A percentile compares a stretch with the other conserved stretches of the same genome.
These are phyloP conservation scores for Sebastes trivittatus DNA, from an alignment of 2,797 vertebrate species.

Conservation along the genomic window DNA sequence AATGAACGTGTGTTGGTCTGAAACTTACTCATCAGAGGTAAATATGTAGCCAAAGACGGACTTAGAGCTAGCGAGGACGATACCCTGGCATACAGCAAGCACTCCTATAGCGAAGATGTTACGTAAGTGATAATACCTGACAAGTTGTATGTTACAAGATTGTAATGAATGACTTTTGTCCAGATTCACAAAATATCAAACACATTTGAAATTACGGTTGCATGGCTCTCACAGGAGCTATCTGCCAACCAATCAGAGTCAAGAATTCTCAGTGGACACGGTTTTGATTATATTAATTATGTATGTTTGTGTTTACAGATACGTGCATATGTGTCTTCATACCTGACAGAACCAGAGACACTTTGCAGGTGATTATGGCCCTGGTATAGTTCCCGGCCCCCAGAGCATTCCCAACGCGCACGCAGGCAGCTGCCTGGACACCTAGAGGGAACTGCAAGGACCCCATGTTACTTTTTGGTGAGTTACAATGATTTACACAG, in stretches of 20 bases:
- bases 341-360: conserved; percentile 85
- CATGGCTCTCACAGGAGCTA: not conserved
- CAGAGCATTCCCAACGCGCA: conserved; percentile 93
- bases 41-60: conserved; percentile 85
- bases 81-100: conserved; percentile 76
- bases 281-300: not conserved
- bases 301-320: not conserved
- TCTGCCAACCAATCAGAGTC: not conserved
- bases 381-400: conserved; percentile 86
- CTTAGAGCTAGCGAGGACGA: conserved; percentile 62
- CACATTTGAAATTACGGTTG: not conserved
- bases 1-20: conserved; percentile 6
- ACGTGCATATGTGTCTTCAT: conserved; percentile 9
- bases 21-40: conserved; percentile 88
- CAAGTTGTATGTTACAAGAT: not conserved
- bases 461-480: not conserved
- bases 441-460: conserved; percentile 87
- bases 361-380: conserved; percentile 84
- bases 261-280: not conserved
- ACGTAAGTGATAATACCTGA: not conserved
- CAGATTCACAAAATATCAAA: not conserved
- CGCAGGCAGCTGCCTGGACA: conserved; percentile 84
- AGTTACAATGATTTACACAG: not conserved
- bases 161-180: not conserved
- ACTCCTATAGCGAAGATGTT: conserved; percentile 56